Percentiles rank a stretch among this genome's conserved stretches.
Evolutionary conservation across 1,140 invertebrate species (phyloP).

Genomic region (Saxidomus purpurata): DNA sequence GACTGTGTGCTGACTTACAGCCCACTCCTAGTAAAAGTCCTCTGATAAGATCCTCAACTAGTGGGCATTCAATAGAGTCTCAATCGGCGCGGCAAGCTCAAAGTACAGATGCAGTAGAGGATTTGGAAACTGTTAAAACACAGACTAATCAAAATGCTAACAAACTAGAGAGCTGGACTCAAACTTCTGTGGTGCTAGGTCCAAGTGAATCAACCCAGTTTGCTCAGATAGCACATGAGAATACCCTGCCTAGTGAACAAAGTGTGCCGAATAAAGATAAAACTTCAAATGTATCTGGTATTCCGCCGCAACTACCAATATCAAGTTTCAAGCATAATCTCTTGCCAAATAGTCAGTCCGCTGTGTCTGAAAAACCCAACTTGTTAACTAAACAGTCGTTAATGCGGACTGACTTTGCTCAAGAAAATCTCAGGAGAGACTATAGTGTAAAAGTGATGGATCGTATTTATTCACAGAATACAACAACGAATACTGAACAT

Average conservation of each 20-base stretch:
- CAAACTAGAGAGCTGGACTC: conserved; percentile 55
- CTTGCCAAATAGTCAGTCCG: conserved; percentile 23
- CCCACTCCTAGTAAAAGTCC: conserved; percentile 48
- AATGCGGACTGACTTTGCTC: conserved; percentile 62
- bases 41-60: not conserved
- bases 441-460: conserved; percentile 55
- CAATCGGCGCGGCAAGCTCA: not conserved
- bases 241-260: not conserved
- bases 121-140: not conserved
- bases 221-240: not conserved
- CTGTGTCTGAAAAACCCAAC: conserved; percentile 45
- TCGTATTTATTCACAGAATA: conserved; percentile 30
- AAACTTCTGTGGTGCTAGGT: conserved; percentile 51
- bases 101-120: not conserved
- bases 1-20: not conserved
- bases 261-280: not conserved
- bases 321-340: conserved; percentile 64
- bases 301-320: conserved; percentile 45
- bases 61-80: not conserved
- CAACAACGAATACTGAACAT: not conserved
- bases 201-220: conserved; percentile 32
- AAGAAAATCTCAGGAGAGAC: conserved; percentile 59
- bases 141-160: conserved; percentile 14
- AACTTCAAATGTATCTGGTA: not conserved
- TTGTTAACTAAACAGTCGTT: conserved; percentile 55